These are phyloP conservation scores for Caenorhabditis drosophilae DNA, from an alignment of 2,888 invertebrate species.

Conservation along the genomic window DNA sequence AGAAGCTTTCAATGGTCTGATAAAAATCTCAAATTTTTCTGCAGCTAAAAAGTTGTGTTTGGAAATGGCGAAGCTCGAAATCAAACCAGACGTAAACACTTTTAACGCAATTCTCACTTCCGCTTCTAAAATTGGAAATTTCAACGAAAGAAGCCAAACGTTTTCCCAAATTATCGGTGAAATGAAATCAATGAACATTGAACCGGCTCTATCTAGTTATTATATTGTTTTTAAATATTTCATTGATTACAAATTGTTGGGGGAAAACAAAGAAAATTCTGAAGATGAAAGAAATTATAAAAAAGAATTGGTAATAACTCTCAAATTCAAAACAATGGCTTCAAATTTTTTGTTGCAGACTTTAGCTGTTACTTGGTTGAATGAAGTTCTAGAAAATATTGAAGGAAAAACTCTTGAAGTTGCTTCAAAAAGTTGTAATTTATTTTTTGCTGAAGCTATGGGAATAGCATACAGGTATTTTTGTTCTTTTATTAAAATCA, in stretches of 20 bases:
- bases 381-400: conserved; percentile 43
- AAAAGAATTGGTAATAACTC: conserved; percentile 11
- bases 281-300: conserved; percentile 13
- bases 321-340: neutral
- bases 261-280: conserved; percentile 1
- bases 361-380: conserved; percentile 41
- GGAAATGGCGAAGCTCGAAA: conserved; percentile 15
- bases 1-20: conserved; percentile 48
- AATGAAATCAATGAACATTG: conserved; percentile 38
- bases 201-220: conserved; percentile 47
- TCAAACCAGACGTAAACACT: conserved; percentile 26
- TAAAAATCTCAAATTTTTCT: conserved; percentile 21
- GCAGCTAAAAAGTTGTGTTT: conserved; percentile 11
- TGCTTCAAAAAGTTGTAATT: conserved; percentile 16
- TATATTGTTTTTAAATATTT: conserved; percentile 30
- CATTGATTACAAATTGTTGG: conserved; percentile 12
- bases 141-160: conserved; percentile 19
- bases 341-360: conserved; percentile 6
- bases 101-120: conserved; percentile 34
- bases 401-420: conserved; percentile 19
- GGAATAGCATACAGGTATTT: conserved; percentile 16
- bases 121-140: conserved; percentile 20
- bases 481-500: neutral
- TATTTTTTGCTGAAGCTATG: conserved; percentile 49
- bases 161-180: conserved; percentile 44